Conservation (phyloP, 2,797 vertebrate species). For the Pipistrellus pygmaeus region DNA sequence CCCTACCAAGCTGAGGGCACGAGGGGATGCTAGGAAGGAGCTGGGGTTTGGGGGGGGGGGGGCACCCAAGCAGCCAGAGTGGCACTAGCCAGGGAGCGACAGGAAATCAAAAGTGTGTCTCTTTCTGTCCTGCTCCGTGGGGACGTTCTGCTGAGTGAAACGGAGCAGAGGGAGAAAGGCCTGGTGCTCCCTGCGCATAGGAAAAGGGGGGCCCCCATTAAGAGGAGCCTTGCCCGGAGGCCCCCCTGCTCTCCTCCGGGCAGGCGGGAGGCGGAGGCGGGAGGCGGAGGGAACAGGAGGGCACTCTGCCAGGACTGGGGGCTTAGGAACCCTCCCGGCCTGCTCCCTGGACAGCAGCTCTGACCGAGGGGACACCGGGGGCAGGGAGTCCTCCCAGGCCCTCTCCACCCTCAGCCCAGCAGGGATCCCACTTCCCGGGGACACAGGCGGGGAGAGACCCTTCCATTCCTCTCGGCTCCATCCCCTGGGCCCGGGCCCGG, state of each 20-base stretch:
- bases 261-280: slow-evolving; percentile 20
- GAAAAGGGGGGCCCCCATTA: background rate
- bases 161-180: slow-evolving; percentile 16
- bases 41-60: too few relatives aligned
- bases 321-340: background rate
- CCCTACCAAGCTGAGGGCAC: accelerated
- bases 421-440: accelerated
- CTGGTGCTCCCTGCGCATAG: background rate
- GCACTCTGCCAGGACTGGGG: background rate
- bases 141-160: background rate
- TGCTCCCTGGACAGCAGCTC: background rate
- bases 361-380: background rate
- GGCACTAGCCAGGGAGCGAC: background rate
- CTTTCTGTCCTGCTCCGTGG: background rate
- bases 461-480: background rate
- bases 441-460: background rate
- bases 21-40: background rate
- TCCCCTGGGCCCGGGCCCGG: accelerated
- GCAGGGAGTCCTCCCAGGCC: background rate
- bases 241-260: background rate
- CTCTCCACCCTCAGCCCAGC: too few relatives aligned
- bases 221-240: background rate
- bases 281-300: background rate
- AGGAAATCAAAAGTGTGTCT: slow-evolving; percentile 13
- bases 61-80: background rate